A percentile compares a stretch with the other conserved stretches of the same genome.
Evolutionary conservation across 2,888 invertebrate genomes (phyloP).

Genomic region (Drosophila anomalipes): DNA sequence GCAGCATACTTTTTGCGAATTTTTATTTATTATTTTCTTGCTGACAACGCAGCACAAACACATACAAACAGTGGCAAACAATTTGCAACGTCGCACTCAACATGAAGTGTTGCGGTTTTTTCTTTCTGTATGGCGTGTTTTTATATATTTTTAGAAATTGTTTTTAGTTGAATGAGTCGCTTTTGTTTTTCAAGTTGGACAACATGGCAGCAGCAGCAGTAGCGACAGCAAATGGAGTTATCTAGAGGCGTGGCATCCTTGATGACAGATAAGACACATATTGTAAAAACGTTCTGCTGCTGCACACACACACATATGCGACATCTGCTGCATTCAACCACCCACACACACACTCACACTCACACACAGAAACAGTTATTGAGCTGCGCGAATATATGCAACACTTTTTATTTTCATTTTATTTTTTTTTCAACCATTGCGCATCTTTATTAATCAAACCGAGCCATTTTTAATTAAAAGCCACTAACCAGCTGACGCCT

Average conservation of each 20-base stretch:
- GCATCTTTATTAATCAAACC: slow-evolving; percentile 53
- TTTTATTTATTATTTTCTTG: slow-evolving; percentile 75
- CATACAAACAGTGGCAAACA: slow-evolving; percentile 55
- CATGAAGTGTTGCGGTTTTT: slow-evolving; percentile 76
- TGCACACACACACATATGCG: slow-evolving; percentile 7
- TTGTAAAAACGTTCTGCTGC: slow-evolving; percentile 41
- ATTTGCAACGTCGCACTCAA: slow-evolving; percentile 74
- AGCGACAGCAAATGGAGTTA: slow-evolving; percentile 17
- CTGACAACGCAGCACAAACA: slow-evolving; percentile 33
- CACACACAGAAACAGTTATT: neutral
- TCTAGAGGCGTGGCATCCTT: slow-evolving; percentile 28
- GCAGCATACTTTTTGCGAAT: slow-evolving; percentile 62
- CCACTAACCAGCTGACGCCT: slow-evolving; percentile 67
- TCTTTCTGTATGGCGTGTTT: slow-evolving; percentile 47
- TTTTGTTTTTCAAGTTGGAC: slow-evolving; percentile 47
- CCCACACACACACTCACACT: neutral
- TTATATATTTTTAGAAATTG: slow-evolving; percentile 80
- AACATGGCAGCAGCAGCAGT: slow-evolving; percentile 14
- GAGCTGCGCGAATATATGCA: slow-evolving; percentile 53
- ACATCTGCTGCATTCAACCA: slow-evolving; percentile 31
- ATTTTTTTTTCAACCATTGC: slow-evolving; percentile 21
- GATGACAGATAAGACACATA: slow-evolving; percentile 79
- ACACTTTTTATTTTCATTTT: slow-evolving; percentile 38
- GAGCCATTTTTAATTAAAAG: slow-evolving; percentile 65
- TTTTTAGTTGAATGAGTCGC: slow-evolving; percentile 66